Conservation (phyloP, 2,797 vertebrate species). For the Acrossocheilus wenchowensis region DNA sequence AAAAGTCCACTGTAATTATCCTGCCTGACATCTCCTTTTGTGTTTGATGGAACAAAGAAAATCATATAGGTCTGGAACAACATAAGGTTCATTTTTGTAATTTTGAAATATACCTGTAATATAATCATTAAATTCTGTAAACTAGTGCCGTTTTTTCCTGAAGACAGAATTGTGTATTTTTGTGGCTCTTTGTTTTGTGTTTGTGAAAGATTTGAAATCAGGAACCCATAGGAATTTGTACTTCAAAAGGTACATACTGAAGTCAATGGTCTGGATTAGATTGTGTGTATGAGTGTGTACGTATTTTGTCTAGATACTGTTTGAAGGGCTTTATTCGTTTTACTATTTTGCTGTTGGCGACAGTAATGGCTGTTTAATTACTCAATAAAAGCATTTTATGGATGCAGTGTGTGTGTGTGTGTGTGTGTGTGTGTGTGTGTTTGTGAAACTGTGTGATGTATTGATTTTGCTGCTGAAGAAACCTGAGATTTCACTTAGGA, state of each 20-base stretch:
- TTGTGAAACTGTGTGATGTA: constrained; percentile 67
- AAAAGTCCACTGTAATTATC: background rate
- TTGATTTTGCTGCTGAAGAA: constrained; percentile 61
- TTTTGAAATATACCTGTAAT: background rate
- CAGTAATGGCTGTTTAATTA: constrained; percentile 99
- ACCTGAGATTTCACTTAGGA: constrained; percentile 58
- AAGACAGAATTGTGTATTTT: background rate
- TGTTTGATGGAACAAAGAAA: constrained; percentile 7
- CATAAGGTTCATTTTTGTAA: background rate
- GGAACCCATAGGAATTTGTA: background rate
- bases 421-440: constrained; percentile 52
- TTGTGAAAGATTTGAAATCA: background rate
- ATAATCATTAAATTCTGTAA: background rate
- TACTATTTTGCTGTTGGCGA: constrained; percentile 93
- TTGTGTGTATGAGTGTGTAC: constrained; percentile 35
- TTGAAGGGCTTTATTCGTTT: constrained; percentile 93
- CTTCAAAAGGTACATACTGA: background rate
- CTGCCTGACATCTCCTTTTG: background rate
- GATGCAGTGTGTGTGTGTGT: constrained; percentile 76
- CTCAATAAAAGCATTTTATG: constrained; percentile 98
- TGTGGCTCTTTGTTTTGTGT: background rate
- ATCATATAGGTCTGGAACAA: background rate
- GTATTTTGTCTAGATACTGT: constrained; percentile 83
- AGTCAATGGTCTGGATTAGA: constrained; percentile 10
- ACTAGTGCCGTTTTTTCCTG: background rate